These are phyloP conservation scores for Menidia beryllina DNA, from an alignment of 2,113 vertebrate genomes.

Conservation along the genomic window DNA sequence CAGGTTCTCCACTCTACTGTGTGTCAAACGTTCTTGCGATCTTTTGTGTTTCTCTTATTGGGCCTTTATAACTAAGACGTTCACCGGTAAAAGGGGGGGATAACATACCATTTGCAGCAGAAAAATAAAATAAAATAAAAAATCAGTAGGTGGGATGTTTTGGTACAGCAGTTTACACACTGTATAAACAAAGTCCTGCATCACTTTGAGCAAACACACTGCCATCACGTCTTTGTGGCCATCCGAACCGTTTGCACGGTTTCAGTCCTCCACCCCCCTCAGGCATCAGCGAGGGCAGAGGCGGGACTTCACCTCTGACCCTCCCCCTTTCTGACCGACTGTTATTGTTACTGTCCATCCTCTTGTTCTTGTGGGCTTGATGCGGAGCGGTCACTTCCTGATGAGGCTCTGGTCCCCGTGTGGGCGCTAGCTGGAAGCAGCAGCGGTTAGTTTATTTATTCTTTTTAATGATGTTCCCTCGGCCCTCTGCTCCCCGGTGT, in stretches of 20 bases:
- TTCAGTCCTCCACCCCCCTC: too few relatives aligned
- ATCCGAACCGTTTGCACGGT: background rate
- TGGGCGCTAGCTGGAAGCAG: constrained; percentile 3
- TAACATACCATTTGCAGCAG: background rate
- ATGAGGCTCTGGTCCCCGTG: constrained; percentile 23
- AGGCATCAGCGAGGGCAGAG: too few relatives aligned
- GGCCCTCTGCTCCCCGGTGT: constrained; percentile 24
- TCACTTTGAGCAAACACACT: background rate
- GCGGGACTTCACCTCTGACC: background rate
- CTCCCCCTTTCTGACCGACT: too few relatives aligned
- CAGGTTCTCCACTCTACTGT: background rate
- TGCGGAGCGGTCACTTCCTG: too few relatives aligned
- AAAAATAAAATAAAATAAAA: too few relatives aligned
- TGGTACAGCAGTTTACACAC: background rate
- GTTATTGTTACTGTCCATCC: too few relatives aligned
- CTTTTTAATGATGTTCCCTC: constrained; percentile 28
- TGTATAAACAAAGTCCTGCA: too few relatives aligned
- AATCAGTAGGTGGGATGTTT: background rate
- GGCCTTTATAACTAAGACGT: too few relatives aligned
- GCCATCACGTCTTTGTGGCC: constrained; percentile 14
- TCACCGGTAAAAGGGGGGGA: too few relatives aligned
- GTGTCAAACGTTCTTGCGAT: background rate
- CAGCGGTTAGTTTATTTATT: too few relatives aligned
- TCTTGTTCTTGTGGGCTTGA: too few relatives aligned
- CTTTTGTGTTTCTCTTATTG: too few relatives aligned